Evolutionary conservation across 2,113 vertebrate genomes (phyloP), one percentile per base, ranked within the genome.

Genomic region (Hymenochirus boettgeri): DNA sequence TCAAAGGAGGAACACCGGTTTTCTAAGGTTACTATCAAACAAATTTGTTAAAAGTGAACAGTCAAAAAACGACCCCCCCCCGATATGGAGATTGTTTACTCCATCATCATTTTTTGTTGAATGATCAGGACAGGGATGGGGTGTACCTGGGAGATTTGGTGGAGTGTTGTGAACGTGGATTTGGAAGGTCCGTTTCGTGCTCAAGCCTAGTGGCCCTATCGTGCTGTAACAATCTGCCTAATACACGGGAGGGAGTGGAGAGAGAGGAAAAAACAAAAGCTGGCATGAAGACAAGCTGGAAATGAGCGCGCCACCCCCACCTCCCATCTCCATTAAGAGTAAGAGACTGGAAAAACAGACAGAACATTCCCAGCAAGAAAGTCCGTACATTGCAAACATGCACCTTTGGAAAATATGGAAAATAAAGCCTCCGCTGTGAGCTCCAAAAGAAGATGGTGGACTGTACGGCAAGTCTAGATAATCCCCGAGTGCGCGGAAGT

Each of bases 111-210:
- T 21, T 23, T 65, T 70, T 65, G 74, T 75, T 79, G 55, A 73
- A 86, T 84, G 84, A 79, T 83, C 75, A 25, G 26, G n/a, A 54
- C 17, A 70, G 52, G 8, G 2, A 48, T 13, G 65, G 74, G 72
- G 51, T 39, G 21, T 51, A 46, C 31, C 8, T 47, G 53, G 45
- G 23, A 27, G n/a, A 4, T 35, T 15, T 13, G 6, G 35, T 4
- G 35, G 10, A 21, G 47, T 67, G 15, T 31, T 46, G 50, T 29
- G 51, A 53, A 69, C 70, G 65, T 69, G 65, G 25, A 59, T 59
- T 48, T 65, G 70, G 74, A 69, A 54, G 74, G 82, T 93, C 93
- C 92, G 91, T n/a, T 83, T 93, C 90, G 77, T 65, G 50, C 57
- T 92, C 91, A 57, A 52, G 65, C 84, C 87, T 89, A 86, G 42